Conservation (phyloP, 2,113 vertebrate species). For the Ceyx cyanopectus region DNA sequence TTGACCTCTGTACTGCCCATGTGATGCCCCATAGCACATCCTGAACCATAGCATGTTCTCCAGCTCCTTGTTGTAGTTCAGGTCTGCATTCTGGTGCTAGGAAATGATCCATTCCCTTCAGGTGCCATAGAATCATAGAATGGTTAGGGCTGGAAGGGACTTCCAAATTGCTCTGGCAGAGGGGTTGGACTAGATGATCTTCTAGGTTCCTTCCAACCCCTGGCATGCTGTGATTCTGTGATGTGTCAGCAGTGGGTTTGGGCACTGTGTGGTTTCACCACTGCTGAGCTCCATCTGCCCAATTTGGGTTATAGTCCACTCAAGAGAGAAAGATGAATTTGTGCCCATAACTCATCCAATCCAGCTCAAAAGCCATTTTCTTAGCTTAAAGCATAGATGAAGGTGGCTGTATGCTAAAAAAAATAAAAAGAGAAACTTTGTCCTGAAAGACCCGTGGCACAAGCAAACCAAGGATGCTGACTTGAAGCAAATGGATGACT, state of each 20-base stretch:
- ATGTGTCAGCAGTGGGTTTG: not conserved
- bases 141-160: too few relatives aligned
- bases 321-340: not conserved
- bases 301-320: not conserved
- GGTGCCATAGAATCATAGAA: too few relatives aligned
- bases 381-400: not conserved
- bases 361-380: not conserved
- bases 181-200: too few relatives aligned
- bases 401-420: not conserved
- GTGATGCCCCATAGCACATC: not conserved
- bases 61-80: not conserved
- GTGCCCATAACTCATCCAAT: not conserved
- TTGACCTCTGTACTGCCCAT: not conserved
- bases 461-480: not conserved
- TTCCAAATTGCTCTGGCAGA: too few relatives aligned
- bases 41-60: accelerated
- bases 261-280: not conserved
- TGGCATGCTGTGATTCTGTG: too few relatives aligned
- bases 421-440: not conserved
- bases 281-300: not conserved
- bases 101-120: not conserved
- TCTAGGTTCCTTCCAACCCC: too few relatives aligned
- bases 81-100: not conserved
- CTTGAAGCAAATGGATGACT: not conserved
- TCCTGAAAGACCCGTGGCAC: not conserved